Percentiles rank a stretch among this genome's conserved stretches.
These are phyloP conservation scores for Hipparchia sbordonii DNA, from an alignment of 2,888 invertebrate genomes.

Conservation along the genomic window DNA sequence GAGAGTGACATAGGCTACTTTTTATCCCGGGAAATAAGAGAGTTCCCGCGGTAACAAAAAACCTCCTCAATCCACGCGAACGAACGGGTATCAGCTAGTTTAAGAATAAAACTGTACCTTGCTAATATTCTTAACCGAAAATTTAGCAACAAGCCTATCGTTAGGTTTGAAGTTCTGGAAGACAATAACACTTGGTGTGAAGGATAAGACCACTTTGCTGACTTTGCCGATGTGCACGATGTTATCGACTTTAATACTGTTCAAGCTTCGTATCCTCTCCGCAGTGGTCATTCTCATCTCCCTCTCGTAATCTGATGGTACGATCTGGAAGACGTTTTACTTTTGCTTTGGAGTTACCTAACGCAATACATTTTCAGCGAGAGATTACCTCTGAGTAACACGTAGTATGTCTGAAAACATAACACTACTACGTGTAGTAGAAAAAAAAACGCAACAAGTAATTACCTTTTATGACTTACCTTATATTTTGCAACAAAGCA, in stretches of 20 bases:
- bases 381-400: too few relatives aligned
- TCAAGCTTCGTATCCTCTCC: conserved; percentile 61
- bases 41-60: too few relatives aligned
- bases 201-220: conserved; percentile 56
- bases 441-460: too few relatives aligned
- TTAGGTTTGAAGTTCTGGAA: conserved; percentile 84
- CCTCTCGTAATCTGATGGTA: conserved; percentile 67
- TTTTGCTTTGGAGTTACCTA: neutral
- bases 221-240: conserved; percentile 50
- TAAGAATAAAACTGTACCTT: conserved; percentile 59
- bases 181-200: conserved; percentile 79
- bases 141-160: conserved; percentile 71
- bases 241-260: conserved; percentile 62
- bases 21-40: too few relatives aligned
- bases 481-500: too few relatives aligned
- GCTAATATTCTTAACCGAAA: conserved; percentile 82
- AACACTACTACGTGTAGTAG: too few relatives aligned
- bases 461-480: too few relatives aligned
- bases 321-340: conserved; percentile 55
- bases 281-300: conserved; percentile 67
- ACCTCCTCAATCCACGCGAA: too few relatives aligned
- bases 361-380: too few relatives aligned
- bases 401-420: too few relatives aligned
- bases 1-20: too few relatives aligned
- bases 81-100: too few relatives aligned